Conservation (phyloP, 2,888 invertebrate species). For the Idaea aversata region DNA sequence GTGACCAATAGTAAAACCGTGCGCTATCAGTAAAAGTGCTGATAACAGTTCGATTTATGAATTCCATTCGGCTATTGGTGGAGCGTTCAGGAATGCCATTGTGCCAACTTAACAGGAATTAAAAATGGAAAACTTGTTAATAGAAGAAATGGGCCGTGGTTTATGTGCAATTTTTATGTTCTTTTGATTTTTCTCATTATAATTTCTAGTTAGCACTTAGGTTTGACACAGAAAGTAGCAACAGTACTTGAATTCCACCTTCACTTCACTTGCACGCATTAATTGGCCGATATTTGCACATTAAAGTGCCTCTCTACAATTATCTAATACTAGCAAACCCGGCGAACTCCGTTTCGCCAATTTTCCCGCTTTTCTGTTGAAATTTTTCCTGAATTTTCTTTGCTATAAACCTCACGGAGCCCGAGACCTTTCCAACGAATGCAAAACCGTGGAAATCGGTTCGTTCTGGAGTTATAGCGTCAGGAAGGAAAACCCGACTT, state of each 20-base stretch:
- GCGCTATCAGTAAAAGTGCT: slow-evolving; percentile 60
- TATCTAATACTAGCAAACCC: background rate
- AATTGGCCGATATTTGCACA: too few species aligned
- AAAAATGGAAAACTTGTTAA: slow-evolving; percentile 59
- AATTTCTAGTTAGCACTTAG: background rate
- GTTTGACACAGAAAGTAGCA: background rate
- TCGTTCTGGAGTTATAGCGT: too few species aligned
- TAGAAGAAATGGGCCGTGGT: slow-evolving; percentile 51
- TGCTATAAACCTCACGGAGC: too few species aligned
- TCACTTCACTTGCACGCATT: background rate
- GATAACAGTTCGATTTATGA: slow-evolving; percentile 74
- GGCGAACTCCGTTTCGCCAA: too few species aligned
- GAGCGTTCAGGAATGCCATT: slow-evolving; percentile 37
- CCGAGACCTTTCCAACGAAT: too few species aligned
- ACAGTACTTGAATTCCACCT: background rate
- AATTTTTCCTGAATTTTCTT: too few species aligned
- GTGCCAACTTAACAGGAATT: slow-evolving; percentile 54
- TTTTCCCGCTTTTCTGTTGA: too few species aligned
- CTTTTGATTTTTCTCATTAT: slow-evolving; percentile 22
- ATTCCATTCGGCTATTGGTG: slow-evolving; percentile 62
- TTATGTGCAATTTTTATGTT: slow-evolving; percentile 35
- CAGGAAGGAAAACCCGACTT: too few species aligned
- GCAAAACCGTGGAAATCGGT: too few species aligned
- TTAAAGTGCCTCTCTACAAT: background rate
- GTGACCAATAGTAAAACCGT: slow-evolving; percentile 64